These are phyloP conservation scores for Paratilapia polleni DNA, from an alignment of 2,113 vertebrate species.

Conservation along the genomic window DNA sequence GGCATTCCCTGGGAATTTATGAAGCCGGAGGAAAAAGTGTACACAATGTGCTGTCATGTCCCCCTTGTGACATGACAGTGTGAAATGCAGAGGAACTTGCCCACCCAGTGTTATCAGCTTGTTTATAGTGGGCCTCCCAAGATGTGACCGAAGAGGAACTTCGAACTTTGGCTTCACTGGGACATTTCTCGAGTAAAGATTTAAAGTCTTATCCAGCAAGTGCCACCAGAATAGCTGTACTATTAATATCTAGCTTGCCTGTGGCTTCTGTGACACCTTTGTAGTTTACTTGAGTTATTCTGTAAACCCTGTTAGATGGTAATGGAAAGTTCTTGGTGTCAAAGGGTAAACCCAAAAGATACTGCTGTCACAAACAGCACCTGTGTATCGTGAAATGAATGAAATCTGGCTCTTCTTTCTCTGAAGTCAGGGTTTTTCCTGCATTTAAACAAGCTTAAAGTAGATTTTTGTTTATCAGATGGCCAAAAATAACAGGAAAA, in stretches of 20 bases:
- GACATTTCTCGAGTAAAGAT: slow-evolving; percentile 8
- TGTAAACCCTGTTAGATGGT: slow-evolving; percentile 24
- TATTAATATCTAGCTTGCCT: not conserved
- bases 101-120: slow-evolving; percentile 63
- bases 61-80: slow-evolving; percentile 10
- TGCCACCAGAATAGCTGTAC: slow-evolving; percentile 13
- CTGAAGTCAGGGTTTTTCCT: not conserved
- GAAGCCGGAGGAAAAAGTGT: slow-evolving; percentile 27
- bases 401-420: not conserved
- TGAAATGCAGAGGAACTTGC: slow-evolving; percentile 53
- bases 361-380: not conserved
- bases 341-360: slow-evolving; percentile 13
- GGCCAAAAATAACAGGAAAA: too few species aligned
- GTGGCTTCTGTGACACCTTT: slow-evolving; percentile 2
- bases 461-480: not conserved
- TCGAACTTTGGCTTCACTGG: slow-evolving; percentile 44
- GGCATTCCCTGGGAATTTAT: slow-evolving; percentile 54
- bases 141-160: slow-evolving; percentile 54
- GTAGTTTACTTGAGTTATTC: slow-evolving; percentile 27
- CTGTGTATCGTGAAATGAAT: not conserved
- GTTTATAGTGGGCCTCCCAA: slow-evolving; percentile 55
- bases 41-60: slow-evolving; percentile 52
- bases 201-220: slow-evolving; percentile 1
- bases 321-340: not conserved
- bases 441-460: not conserved